Percentiles rank a stretch among this genome's conserved stretches.
Evolutionary conservation across 2,888 invertebrate species (phyloP).

Genomic region (Troides oblongomaculatus): DNA sequence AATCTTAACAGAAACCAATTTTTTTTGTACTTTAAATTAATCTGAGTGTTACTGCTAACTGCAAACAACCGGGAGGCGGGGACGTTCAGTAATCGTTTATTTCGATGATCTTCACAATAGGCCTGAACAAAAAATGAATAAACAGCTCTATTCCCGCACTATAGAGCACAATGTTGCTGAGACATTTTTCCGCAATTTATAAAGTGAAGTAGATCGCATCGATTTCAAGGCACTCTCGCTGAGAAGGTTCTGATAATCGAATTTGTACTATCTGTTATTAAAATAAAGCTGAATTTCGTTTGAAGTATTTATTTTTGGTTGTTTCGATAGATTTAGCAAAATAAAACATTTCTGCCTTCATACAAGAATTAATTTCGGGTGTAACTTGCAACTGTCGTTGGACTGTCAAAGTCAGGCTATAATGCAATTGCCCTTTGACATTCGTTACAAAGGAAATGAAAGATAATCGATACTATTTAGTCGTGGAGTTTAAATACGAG

Average conservation of each 20-base stretch:
- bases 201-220: conserved; percentile 7
- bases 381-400: conserved; percentile 27
- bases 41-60: conserved; percentile 5
- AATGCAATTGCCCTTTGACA: conserved; percentile 46
- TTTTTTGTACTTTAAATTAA: not conserved
- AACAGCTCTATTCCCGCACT: not conserved
- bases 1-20: not conserved
- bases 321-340: conserved; percentile 2
- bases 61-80: conserved; percentile 15
- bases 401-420: conserved; percentile 40
- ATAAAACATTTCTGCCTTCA: not conserved
- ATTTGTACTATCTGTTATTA: not conserved
- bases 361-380: conserved; percentile 5
- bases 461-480: conserved; percentile 34
- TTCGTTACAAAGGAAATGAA: conserved; percentile 42
- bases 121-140: not conserved
- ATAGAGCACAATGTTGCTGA: conserved; percentile 11
- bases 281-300: conserved; percentile 18
- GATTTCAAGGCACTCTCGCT: not conserved
- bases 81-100: conserved; percentile 21
- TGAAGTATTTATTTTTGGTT: not conserved
- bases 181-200: conserved; percentile 12
- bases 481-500: conserved; percentile 6
- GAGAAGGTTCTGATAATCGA: not conserved
- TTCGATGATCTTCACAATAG: conserved; percentile 15